phyloP scores from a whole-genome alignment of 2,113 vertebrate species.

The Synchiropus splendidus region DNA sequence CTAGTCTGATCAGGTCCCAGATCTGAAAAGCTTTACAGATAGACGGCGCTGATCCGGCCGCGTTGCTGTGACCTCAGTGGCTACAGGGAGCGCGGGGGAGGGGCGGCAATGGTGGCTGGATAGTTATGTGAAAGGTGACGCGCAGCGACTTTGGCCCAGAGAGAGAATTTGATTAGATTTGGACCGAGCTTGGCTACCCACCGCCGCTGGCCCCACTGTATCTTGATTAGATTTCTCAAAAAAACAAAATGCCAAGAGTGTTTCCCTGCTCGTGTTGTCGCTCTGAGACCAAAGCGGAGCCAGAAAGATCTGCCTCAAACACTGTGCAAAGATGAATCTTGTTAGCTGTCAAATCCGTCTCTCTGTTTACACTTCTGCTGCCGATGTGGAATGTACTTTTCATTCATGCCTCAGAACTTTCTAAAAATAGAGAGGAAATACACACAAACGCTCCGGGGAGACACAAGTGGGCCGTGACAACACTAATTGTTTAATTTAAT shows the following conservation, averaged over 20 bases:
- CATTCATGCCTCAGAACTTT: no score
- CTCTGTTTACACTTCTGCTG: no score
- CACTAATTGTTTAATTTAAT: no score
- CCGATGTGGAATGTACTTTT: no score
- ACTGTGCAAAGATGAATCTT: no score
- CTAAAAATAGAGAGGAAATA: no score
- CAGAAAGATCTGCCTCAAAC: conserved; percentile 18
- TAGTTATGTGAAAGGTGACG: no score
- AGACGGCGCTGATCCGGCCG: conserved; percentile 1
- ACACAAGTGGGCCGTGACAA: no score
- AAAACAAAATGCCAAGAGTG: neutral
- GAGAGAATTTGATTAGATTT: conserved; percentile 35
- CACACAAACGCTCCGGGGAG: no score
- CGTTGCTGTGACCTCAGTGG: conserved; percentile 25
- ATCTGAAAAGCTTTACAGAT: conserved; percentile 12
- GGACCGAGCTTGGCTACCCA: conserved; percentile 6
- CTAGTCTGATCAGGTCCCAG: conserved; percentile 4
- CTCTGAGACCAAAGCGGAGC: conserved; percentile 10
- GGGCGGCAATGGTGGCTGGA: neutral
- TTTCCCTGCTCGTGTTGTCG: conserved; percentile 4
- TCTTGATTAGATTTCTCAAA: conserved; percentile 36
- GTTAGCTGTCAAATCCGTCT: no score
- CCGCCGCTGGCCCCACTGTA: conserved; percentile 18
- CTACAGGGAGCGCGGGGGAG: conserved; percentile 17
- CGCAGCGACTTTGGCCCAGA: no score